Base-by-base conservation (phyloP, 2,113 vertebrate species). In the Phrynocephalus versicolor region DNA sequence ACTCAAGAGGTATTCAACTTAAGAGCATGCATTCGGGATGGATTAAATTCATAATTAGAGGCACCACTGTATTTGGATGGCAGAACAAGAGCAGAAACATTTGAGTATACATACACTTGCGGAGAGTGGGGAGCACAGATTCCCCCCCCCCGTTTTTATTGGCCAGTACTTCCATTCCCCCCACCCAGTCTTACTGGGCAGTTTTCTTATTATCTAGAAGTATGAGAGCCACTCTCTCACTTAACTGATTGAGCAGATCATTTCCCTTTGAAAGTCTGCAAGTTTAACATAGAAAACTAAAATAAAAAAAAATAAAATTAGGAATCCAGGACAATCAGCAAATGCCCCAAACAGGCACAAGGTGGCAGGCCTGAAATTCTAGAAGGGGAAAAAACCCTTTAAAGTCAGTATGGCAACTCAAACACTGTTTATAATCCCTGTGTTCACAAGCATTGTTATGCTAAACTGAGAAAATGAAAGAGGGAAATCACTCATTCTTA, bases 391-490 rank as follows among this genome's bases (percentile, higher is more conserved):
- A n/a, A n/a, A n/a, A n/a, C n/a, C n/a, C n/a, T n/a, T n/a, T n/a
- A n/a, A n/a, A 8, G 30, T 72, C 82, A 62, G 35, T 35, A 75
- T 74, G 58, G 58, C 58, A 84, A 77, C 74, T 45, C 33, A 55
- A n/a, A 67, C 79, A 81, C 33, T 65, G 57, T 57, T 35, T 60
- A 55, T 69, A 76, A 84, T 84, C 73, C 41, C 64, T 70, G 62
- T 69, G 79, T 25, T 39, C 62, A 75, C 72, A 74, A 25, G 76
- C 2, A 13, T 6, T 83, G 55, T 23, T 90, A 91, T 71, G 85
- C 39, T 92, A 92, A 92, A 83, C 1, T 15, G 37, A 89, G 88
- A 92, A 91, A 92, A 83, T 85, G 73, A 77, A 90, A 86, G 90
- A 89, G 37, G 77, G 70, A 0, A 55, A 89, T 86, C 13, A 0